Conservation (phyloP, 92 coral and sea anemone species). For the Bergia puertoricense region DNA sequence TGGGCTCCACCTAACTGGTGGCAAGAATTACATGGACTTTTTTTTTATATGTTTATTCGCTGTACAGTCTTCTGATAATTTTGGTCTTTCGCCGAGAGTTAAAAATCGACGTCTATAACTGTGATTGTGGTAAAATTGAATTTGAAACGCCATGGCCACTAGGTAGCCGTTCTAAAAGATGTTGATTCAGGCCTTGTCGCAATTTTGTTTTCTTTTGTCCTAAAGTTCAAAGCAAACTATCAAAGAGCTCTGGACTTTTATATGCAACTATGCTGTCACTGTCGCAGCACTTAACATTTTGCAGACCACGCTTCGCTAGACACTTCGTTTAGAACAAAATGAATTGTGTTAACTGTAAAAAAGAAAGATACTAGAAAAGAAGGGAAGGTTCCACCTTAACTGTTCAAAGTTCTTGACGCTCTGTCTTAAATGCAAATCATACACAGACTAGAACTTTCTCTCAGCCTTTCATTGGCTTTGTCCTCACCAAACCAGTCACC, state of each 20-base stretch:
- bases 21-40: conserved; percentile 1
- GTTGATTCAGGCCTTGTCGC: conserved; percentile 35
- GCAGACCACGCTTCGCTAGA: not conserved
- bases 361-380: not conserved
- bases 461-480: conserved; percentile 33
- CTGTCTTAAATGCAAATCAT: not conserved
- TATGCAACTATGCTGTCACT: conserved; percentile 7
- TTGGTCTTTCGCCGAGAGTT: too few relatives aligned
- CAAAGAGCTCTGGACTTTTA: not conserved
- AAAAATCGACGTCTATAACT: not conserved
- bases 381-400: not conserved
- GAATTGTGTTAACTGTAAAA: not conserved
- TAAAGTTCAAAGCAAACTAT: conserved; percentile 32
- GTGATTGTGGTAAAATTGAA: not conserved
- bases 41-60: not conserved
- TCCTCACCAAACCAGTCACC: conserved; percentile 23
- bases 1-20: not conserved
- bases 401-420: not conserved
- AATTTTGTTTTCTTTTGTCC: conserved; percentile 23
- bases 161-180: not conserved
- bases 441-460: not conserved
- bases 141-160: not conserved
- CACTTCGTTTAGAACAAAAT: not conserved
- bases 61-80: not conserved
- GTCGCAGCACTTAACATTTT: not conserved